Evolutionary conservation across 2,113 vertebrate species (phyloP), one percentile per base, ranked within the genome.

Genomic region (Oreotrochilus melanogaster): DNA sequence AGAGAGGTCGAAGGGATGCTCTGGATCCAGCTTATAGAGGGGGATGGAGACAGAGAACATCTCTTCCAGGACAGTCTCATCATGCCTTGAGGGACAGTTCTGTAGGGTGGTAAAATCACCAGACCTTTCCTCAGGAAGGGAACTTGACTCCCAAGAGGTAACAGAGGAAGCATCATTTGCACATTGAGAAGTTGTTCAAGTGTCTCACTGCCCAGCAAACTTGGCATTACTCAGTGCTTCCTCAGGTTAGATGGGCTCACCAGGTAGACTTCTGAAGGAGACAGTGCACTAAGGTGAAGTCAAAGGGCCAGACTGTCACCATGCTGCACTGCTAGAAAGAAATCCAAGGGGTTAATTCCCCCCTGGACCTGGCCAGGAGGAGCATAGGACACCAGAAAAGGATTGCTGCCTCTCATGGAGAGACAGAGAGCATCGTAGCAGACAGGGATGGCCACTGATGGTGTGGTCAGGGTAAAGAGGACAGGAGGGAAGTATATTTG

Each of bases 161-260:
- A 48, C 6, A 7, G 18, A 57, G 24, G 72, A 76, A 66, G 17
- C 1, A 1, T 82, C 65, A 43, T 8, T 11, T 50, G 19, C 4
- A 2, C 11, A 12, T 61, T 80, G 17, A 50, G 51, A 80, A 45
- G 18, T 6, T 50, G 47, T 86, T 58, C 43, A 67, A 45, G 18
- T 19, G 33, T 51, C 31, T 31, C 66, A 11, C 28, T 81, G 22
- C 33, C 33, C 43, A 58, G 23, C 18, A 84, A 81, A 91, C 3
- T 8, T 18, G 0, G 0, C 2, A 1, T 9, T 71, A 22, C 27
- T 58, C 31, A 67, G 5, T 39, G 9, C 51, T 81, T 42, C 42
- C 61, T 81, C 53, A 33, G 22, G 62, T 84, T 74, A 51, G 24
- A 47, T 25, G 23, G n/a, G 1, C 2, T 91, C 8, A 61, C 24